Percentiles rank a stretch among this genome's conserved stretches.
phyloP scores from a whole-genome alignment of 53 echinoderm and acorn worm species.

The Zoroaster sp. region DNA sequence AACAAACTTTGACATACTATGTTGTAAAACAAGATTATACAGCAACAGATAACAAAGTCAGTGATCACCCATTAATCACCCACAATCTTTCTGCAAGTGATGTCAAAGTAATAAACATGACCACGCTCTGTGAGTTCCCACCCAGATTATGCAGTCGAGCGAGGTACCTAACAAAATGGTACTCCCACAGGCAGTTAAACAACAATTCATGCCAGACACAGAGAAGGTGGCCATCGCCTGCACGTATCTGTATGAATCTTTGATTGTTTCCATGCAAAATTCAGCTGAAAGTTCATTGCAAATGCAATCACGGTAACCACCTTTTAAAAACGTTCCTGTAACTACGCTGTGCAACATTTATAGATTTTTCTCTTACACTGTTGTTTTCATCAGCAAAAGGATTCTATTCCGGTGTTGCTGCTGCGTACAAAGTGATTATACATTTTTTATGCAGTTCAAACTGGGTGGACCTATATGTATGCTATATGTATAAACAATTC shows the following conservation, averaged over 20 bases:
- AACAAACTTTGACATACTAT: too few species aligned
- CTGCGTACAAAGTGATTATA: background rate
- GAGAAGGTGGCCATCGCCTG: background rate
- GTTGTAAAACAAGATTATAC: too few species aligned
- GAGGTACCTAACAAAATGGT: background rate
- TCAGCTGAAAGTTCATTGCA: constrained; percentile 2
- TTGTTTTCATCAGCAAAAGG: background rate
- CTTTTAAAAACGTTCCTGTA: background rate
- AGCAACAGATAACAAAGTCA: too few species aligned
- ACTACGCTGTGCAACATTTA: background rate
- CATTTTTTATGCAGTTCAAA: constrained; percentile 10
- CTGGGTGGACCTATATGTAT: background rate
- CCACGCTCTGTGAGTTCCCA: background rate
- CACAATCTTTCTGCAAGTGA: too few species aligned
- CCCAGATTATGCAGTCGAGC: background rate
- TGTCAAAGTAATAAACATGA: background rate
- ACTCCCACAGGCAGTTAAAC: background rate
- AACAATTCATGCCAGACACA: background rate
- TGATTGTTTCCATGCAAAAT: constrained; percentile 43
- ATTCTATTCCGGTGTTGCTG: background rate
- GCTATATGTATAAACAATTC: background rate
- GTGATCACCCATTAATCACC: too few species aligned
- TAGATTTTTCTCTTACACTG: background rate
- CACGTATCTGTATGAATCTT: constrained; percentile 37
- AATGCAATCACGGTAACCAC: constrained; percentile 44